A percentile compares a stretch with the other conserved stretches of the same genome.
Evolutionary conservation across 2,888 invertebrate species (phyloP).

Genomic region (Tipula vernalis): DNA sequence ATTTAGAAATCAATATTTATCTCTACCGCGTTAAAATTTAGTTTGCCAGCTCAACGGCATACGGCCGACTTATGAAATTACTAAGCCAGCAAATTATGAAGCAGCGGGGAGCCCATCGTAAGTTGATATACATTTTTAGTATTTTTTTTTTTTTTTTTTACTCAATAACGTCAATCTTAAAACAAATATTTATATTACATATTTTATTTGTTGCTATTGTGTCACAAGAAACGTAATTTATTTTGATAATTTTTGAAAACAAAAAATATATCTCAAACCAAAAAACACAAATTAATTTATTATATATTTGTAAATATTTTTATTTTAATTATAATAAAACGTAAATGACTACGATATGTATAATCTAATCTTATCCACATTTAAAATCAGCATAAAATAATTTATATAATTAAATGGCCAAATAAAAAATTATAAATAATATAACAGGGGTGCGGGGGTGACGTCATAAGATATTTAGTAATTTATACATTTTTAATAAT

Average conservation of each 20-base stretch:
- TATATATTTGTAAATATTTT: neutral
- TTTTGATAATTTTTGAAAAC: neutral
- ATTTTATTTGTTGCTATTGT: neutral
- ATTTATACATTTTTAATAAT: neutral
- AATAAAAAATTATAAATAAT: neutral
- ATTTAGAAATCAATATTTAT: no score
- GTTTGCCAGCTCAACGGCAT: no score
- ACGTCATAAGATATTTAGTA: neutral
- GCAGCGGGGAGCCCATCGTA: no score
- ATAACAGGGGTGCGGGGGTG: neutral
- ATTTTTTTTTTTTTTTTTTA: neutral
- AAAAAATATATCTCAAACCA: neutral
- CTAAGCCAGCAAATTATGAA: no score
- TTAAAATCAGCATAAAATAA: neutral
- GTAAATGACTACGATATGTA: neutral
- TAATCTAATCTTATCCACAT: neutral
- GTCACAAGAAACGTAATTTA: neutral
- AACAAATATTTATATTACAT: neutral
- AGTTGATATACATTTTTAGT: no score
- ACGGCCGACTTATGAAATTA: no score
- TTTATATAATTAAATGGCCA: neutral
- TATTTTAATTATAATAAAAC: neutral
- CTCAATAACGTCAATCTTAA: neutral
- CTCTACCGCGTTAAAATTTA: no score
- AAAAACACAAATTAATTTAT: neutral